phyloP scores from a whole-genome alignment of 1,140 invertebrate genomes.

The Bursaphelenchus mucronatus region DNA sequence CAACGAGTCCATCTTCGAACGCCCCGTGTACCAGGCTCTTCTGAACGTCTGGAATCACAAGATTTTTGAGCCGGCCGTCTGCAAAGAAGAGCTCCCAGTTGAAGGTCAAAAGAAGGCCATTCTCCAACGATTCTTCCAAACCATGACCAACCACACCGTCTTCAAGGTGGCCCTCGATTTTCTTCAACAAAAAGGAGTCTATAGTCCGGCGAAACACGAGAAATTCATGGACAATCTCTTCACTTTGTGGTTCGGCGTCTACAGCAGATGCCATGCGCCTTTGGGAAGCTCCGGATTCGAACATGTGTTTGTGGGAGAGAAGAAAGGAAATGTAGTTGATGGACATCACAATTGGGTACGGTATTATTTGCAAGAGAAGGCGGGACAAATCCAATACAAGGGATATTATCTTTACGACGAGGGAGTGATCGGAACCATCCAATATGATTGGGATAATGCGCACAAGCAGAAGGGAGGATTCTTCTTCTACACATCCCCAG shows the following conservation, averaged over 20 bases:
- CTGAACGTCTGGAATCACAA: slow-evolving; percentile 37
- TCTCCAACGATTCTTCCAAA: slow-evolving; percentile 24
- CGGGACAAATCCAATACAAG: slow-evolving; percentile 63
- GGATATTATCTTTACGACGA: slow-evolving; percentile 61
- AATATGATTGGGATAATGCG: slow-evolving; percentile 48
- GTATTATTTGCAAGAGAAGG: slow-evolving; percentile 64
- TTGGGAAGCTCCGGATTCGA: slow-evolving; percentile 52
- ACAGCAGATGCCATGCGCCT: slow-evolving; percentile 43
- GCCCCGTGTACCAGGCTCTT: slow-evolving; percentile 40
- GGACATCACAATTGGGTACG: slow-evolving; percentile 65
- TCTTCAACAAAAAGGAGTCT: slow-evolving; percentile 31
- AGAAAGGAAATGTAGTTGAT: slow-evolving; percentile 55
- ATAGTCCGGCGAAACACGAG: slow-evolving; percentile 22
- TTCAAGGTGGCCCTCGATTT: slow-evolving; percentile 32
- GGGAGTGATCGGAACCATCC: slow-evolving; percentile 53
- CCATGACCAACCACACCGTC: slow-evolving; percentile 18
- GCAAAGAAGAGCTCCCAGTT: slow-evolving; percentile 21
- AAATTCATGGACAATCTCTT: slow-evolving; percentile 43
- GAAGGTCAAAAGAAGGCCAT: slow-evolving; percentile 16
- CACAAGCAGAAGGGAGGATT: slow-evolving; percentile 50
- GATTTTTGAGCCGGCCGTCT: slow-evolving; percentile 42
- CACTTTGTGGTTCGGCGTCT: slow-evolving; percentile 51
- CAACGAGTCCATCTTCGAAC: slow-evolving; percentile 44
- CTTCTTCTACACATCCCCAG: slow-evolving; percentile 51
- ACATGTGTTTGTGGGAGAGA: slow-evolving; percentile 65